phyloP scores from a whole-genome alignment of 2,113 vertebrate species.

The Microcebus murinus region DNA sequence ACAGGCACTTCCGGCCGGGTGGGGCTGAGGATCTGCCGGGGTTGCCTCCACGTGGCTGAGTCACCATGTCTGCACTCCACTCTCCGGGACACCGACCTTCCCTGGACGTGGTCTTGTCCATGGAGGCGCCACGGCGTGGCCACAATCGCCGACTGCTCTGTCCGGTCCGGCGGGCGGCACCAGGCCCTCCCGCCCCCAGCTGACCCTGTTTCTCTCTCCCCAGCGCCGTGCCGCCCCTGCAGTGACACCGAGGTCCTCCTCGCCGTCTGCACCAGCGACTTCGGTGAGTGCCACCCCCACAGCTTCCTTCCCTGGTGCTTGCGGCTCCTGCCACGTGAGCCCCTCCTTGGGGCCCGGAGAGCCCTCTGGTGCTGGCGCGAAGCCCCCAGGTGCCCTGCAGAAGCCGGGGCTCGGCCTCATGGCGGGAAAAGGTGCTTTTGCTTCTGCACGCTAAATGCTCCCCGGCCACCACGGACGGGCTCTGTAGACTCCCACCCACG shows the following conservation, averaged over 20 bases:
- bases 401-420: background rate
- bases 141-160: background rate
- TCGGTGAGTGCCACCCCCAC: constrained; percentile 89
- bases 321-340: fast-evolving
- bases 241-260: constrained; percentile 93
- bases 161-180: background rate
- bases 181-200: background rate
- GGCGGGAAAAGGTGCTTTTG: background rate
- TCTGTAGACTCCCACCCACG: fast-evolving
- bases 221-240: constrained; percentile 96
- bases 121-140: background rate
- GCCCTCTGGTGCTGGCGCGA: background rate
- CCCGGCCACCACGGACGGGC: background rate
- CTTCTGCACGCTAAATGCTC: too few relatives aligned
- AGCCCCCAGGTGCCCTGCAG: background rate
- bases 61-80: background rate
- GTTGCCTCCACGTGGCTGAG: fast-evolving
- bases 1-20: background rate
- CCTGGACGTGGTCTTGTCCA: background rate
- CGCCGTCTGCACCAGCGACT: constrained; percentile 96
- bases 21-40: background rate
- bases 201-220: constrained; percentile 20
- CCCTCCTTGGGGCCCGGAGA: background rate
- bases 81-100: background rate
- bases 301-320: fast-evolving